Evolutionary conservation across 2,797 vertebrate species (phyloP), one percentile per base, ranked within the genome.

Genomic region (Lagodon rhomboides): DNA sequence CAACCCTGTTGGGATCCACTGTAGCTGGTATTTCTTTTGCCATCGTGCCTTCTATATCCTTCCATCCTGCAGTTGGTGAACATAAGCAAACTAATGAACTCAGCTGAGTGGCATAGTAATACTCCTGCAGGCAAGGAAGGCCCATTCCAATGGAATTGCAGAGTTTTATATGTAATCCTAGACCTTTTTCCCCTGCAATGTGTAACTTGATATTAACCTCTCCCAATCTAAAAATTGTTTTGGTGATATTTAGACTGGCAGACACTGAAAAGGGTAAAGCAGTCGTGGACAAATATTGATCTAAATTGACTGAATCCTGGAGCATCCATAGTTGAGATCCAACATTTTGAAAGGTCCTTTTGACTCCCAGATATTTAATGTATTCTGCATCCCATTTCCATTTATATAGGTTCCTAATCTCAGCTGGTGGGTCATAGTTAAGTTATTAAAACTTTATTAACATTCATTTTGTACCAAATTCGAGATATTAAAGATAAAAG

Each of bases 11-110:
- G 27, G 27, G 27, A 27, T 27, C 27, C 27, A 27, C 27, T 27
- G 27, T 27, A 27, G 27, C 27, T 27, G 27, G 68, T 1, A 71
- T 62, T 62, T 30, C 55, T 3, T 67, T 81, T 49, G 68, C 25
- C 20, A 2, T 55, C 3, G 50, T 77, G 0, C 41, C 34, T 73
- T 82, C 68, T 34, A 38, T 73, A 12, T 73, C 50, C 20, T 77
- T 77, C 79, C 38, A 76, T 55, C 11, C 47, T 56, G 64, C 71
- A 27, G 51, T 50, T 16, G 64, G 58, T 25, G 63, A 74, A n/a
- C 64, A 53, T 16, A 60, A 25, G 38, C 46, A 68, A 7, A 69
- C 13, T 16, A 69, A 69, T 15, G 54, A 18, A 16, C 54, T 58
- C 53, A 58, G 12, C 15, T 69, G 67, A 18, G 67, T 23, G 46